Conservation (phyloP, 1,140 invertebrate species). For the Dreissena rostriformis region DNA sequence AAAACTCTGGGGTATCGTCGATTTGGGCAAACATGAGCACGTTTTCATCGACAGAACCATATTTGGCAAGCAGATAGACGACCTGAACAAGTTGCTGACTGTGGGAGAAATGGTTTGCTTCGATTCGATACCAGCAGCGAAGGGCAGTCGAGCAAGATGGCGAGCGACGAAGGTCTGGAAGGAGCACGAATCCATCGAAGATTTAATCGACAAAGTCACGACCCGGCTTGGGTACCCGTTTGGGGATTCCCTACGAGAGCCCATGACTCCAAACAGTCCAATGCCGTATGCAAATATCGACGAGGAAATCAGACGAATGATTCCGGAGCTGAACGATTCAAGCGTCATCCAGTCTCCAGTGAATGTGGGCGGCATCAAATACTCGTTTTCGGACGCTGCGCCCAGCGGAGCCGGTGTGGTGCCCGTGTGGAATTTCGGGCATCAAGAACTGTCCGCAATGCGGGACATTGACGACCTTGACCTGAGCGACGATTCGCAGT, state of each 20-base stretch:
- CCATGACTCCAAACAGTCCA: slow-evolving; percentile 63
- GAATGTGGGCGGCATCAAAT: slow-evolving; percentile 74
- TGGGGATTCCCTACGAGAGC: slow-evolving; percentile 69
- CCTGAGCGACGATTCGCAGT: slow-evolving; percentile 71
- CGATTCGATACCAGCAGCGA: slow-evolving; percentile 81
- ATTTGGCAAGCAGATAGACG: slow-evolving; percentile 79
- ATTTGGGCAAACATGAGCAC: slow-evolving; percentile 82
- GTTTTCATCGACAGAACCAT: slow-evolving; percentile 82
- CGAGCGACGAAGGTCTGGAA: slow-evolving; percentile 81
- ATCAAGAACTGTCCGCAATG: slow-evolving; percentile 73
- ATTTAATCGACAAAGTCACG: slow-evolving; percentile 76
- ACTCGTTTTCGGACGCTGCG: slow-evolving; percentile 78
- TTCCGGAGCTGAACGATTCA: slow-evolving; percentile 75
- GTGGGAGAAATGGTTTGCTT: slow-evolving; percentile 80
- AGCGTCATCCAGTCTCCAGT: slow-evolving; percentile 69
- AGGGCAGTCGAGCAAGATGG: slow-evolving; percentile 80
- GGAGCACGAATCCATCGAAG: slow-evolving; percentile 78
- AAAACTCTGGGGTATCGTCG: slow-evolving; percentile 82
- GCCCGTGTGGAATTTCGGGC: slow-evolving; percentile 80
- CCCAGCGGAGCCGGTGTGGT: slow-evolving; percentile 79
- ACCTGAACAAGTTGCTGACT: slow-evolving; percentile 79
- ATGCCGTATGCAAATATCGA: slow-evolving; percentile 72
- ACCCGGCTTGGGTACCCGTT: slow-evolving; percentile 70
- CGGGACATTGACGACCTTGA: slow-evolving; percentile 75
- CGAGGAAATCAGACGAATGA: slow-evolving; percentile 76